Base-by-base conservation (phyloP, 2,797 vertebrate species). In the Prunella strophiata region DNA sequence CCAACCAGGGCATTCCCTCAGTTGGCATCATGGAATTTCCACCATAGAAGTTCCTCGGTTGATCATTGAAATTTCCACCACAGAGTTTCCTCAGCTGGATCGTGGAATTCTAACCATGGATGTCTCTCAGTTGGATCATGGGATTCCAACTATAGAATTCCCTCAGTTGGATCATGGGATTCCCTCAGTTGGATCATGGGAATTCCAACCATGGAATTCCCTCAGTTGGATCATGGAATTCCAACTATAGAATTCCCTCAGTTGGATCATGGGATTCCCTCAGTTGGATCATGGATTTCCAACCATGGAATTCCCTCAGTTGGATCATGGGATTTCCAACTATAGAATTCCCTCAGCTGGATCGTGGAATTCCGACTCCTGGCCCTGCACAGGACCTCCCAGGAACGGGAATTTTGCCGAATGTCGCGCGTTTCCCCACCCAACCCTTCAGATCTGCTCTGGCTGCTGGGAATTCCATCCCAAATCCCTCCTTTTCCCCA, bases 391-490 rank as follows among this genome's bases (percentile, higher is more conserved):
- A 29, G 26, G 7, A 5, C 19, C 9, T 21, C 11, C 4, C 27
- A 7, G 15, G 27, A 3, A 4, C 1, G 12, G 1, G 3, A 30
- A 19, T 47, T 18, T 10, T 30, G 1, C 27, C 0, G 2, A 0
- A 5, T 4, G 0, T 2, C 0, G 3, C 6, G 0, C n/a, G 1
- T 59, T 59, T 13, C 38, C 59, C 20, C 4, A 0, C 4, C 15
- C 34, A 3, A 2, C 42, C 34, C 34, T 0, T 3, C 27, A 9
- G 29, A 2, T 10, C 43, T 5, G 4, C 34, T 4, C 38, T 2
- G 6, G 5, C 42, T 32, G 13, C 11, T 1, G 3, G 67, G 23
- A 50, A 20, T 34, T 5, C 45, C 16, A 0, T 16, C 45, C n/a
- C 13, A 0, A 9, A 6, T 20, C 15, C 0, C 18, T 7, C 0